Percentiles rank a stretch among this genome's conserved stretches.
These are phyloP conservation scores for Sylvilagus floridanus DNA, from an alignment of 2,797 vertebrate species.

Conservation along the genomic window DNA sequence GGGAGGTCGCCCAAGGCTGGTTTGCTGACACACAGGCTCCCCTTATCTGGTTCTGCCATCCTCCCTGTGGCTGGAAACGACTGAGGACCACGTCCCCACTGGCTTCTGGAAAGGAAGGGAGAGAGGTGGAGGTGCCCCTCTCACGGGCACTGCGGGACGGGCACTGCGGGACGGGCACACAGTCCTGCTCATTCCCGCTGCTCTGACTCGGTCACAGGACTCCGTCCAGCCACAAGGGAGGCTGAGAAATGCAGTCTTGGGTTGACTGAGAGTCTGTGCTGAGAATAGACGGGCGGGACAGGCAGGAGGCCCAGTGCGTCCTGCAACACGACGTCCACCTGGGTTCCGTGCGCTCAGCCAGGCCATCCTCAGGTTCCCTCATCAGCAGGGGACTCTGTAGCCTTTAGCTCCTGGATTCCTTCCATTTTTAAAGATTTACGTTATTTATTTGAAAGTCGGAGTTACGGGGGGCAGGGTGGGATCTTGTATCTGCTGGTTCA, in stretches of 20 bases:
- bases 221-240: background rate
- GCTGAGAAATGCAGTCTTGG: background rate
- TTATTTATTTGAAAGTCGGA: too few species aligned
- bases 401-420: too few species aligned
- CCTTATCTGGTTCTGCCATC: background rate
- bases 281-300: background rate
- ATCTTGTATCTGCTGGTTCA: too few species aligned
- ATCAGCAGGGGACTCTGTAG: too few species aligned
- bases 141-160: background rate
- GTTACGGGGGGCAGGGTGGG: too few species aligned
- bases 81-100: accelerated
- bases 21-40: background rate
- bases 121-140: background rate
- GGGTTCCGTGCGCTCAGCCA: background rate
- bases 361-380: background rate
- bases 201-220: background rate
- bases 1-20: background rate
- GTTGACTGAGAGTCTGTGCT: background rate
- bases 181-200: background rate
- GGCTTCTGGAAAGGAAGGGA: background rate
- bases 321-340: background rate
- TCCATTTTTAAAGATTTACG: too few species aligned
- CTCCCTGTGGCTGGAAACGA: background rate
- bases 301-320: background rate
- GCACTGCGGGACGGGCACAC: accelerated